Base-by-base conservation (phyloP, 2,888 invertebrate species). In the Odontocerum albicorne region DNA sequence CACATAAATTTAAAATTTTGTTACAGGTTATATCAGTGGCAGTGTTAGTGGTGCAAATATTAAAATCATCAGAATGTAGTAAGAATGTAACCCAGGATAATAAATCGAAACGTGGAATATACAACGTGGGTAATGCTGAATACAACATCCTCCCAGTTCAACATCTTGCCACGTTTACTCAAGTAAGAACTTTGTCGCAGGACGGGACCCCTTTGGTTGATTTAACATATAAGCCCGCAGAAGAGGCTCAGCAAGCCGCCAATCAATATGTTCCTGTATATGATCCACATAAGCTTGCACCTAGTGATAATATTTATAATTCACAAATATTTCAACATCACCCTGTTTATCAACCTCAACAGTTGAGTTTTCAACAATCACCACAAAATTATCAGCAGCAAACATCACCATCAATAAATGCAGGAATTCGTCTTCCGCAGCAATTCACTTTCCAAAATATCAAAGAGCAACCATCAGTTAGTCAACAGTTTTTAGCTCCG, bases 51-150 rank as follows among this genome's bases (percentile, higher is more conserved):
- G 22, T 43, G 17, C 27, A 33, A 6, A 12, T 43, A n/a, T 13
- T 51, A 21, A 36, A 38, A 12, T 19, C 21, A 13, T 46, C 45
- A 31, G 16, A 15, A 8, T 51, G 51, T 40, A 45, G 45, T 4
- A 51, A 50, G 7, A 54, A 50, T 33, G 47, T 32, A 7, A 50
- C 54, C 6, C 33, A 33, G 13, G 57, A 60, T 13, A 50, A n/a
- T 13, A 60, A 57, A 55, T 13, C 50, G 1, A 61, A 58, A 38
- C 55, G 58, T 10, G 53, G 53, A n/a, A 40, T 61, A 15, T 49
- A 47, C 22, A 35, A 53, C 12, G 13, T 58, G n/a, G 49, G 58
- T 15, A 49, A 60, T 45, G 49, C 44, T 21, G 49, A 40, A 20
- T 57, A 57, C 42, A 50, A 35, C 17, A 17, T 49, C 2, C 16